Base-by-base conservation (phyloP, 2,113 vertebrate species). In the Oceanites oceanicus region DNA sequence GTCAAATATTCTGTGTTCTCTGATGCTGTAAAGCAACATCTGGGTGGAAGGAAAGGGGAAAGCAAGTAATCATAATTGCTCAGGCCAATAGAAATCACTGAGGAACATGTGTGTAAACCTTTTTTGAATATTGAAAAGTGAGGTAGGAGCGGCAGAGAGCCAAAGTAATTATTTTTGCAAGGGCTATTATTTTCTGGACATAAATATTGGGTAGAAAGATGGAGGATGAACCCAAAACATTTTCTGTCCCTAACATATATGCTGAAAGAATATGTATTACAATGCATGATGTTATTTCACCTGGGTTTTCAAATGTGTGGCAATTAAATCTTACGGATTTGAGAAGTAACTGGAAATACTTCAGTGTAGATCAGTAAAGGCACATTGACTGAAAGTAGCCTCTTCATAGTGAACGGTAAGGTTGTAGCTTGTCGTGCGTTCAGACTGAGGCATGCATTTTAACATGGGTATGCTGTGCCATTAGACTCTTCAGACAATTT, bases 111-210 rank as follows among this genome's bases (percentile, higher is more conserved):
- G 49, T 74, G 34, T 89, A 92, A 93, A 92, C 93, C 82, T 94
- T 96, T 96, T 94, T 58, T 93, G 89, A 96, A 94, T 94, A 93
- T 67, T 96, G 89, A 80, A 84, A 96, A 91, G 50, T 91, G 74
- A 96, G 70, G 62, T 89, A 86, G 95, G 68, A 88, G 68, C 14
- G 50, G 82, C 96, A 90, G 94, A 97, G 87, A 95, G 96, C 82
- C 90, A 92, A 94, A 94, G 50, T 92, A 86, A 90, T 91, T 90
- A 91, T 50, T 96, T 92, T 84, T 96, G 23, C 27, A 81, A 78
- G 38, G 29, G 50, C 62, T 94, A 13, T 94, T 97, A 55, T 95
- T 92, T 95, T 92, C 86, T 92, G 86, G 89, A 87, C 11, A 9
- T 91, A 90, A 95, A 70, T 71, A 85, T 78, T 58, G 38, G 38